phyloP scores from a whole-genome alignment of 2,888 invertebrate species.

The Thecophora atra region DNA sequence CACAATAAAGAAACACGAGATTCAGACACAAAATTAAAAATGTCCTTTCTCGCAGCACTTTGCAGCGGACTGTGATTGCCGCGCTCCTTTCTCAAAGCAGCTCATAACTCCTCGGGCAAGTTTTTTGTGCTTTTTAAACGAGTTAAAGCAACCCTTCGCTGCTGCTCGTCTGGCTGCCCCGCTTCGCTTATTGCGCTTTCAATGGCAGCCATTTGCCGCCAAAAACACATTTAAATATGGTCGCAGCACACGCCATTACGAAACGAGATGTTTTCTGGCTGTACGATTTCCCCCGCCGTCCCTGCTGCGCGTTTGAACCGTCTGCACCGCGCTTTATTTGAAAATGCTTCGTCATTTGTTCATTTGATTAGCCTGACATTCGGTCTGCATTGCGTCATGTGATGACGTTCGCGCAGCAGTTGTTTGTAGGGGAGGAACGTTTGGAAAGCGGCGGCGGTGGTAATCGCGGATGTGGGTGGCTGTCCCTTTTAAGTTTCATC shows the following conservation, averaged over 20 bases:
- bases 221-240: constrained; percentile 33
- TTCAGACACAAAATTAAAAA: not conserved
- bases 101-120: not conserved
- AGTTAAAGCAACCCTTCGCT: constrained; percentile 28
- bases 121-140: constrained; percentile 23
- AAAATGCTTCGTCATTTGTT: constrained; percentile 23
- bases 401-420: not conserved
- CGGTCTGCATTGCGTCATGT: constrained; percentile 32
- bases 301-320: not conserved
- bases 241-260: constrained; percentile 9
- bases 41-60: not conserved
- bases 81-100: not conserved
- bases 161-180: not conserved
- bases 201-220: constrained; percentile 25
- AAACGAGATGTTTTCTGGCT: constrained; percentile 7
- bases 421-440: too few species aligned
- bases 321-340: constrained; percentile 22
- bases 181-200: not conserved
- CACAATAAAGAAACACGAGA: not conserved
- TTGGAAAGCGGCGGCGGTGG: not conserved
- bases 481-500: not conserved
- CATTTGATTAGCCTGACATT: constrained; percentile 35
- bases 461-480: not conserved
- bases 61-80: not conserved
- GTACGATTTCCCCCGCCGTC: not conserved